Percentiles rank a stretch among this genome's conserved stretches.
Conservation (phyloP, 2,113 vertebrate genomes). For the Diadophis punctatus region DNA sequence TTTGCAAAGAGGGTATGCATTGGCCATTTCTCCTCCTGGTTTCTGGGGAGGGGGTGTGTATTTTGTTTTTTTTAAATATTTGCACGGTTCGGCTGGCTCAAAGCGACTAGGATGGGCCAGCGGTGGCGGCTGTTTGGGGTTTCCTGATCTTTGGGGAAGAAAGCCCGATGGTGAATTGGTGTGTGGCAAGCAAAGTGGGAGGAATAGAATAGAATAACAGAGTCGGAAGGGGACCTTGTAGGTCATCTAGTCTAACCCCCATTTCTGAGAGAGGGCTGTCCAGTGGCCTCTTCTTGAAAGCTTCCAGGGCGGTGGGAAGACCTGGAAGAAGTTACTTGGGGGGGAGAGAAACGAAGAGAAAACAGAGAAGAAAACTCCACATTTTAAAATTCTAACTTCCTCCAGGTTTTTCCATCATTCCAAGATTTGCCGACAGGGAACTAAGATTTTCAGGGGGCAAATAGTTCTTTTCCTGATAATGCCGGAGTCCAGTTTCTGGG, state of each 20-base stretch:
- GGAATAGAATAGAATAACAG: too few species aligned
- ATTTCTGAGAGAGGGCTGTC: too few species aligned
- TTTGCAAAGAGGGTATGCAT: background rate
- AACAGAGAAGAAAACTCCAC: background rate
- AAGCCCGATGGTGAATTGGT: background rate
- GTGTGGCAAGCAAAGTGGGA: background rate
- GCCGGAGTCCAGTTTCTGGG: background rate
- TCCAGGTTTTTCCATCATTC: background rate
- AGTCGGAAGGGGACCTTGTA: too few species aligned
- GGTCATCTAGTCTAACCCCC: too few species aligned
- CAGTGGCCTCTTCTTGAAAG: too few species aligned
- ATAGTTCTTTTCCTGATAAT: background rate
- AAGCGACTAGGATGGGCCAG: background rate
- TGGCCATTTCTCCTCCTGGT: background rate
- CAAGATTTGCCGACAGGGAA: background rate
- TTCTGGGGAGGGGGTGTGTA: too few species aligned
- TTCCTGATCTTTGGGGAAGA: background rate
- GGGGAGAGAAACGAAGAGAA: background rate
- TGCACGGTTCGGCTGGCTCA: background rate
- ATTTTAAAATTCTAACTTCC: background rate
- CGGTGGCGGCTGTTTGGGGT: background rate
- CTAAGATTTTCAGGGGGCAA: background rate
- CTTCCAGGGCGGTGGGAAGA: background rate
- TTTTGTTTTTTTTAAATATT: background rate
- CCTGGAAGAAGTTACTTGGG: background rate